phyloP scores from a whole-genome alignment of 2,113 vertebrate species.

The Zapus hudsonius region DNA sequence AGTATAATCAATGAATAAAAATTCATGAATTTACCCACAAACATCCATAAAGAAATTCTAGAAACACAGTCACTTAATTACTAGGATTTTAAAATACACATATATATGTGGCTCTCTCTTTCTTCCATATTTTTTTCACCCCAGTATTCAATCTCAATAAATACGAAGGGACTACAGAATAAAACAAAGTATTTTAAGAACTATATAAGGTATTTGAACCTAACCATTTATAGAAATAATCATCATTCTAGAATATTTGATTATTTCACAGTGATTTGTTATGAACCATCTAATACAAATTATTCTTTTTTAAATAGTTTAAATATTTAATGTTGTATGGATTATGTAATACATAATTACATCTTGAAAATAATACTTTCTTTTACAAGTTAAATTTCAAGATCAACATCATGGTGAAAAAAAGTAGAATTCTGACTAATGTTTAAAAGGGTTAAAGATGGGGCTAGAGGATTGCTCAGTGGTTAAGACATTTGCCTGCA shows the following conservation, averaged over 20 bases:
- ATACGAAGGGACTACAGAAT: conserved; percentile 29
- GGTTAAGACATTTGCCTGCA: too few relatives aligned
- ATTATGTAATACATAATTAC: not conserved
- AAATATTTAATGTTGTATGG: not conserved
- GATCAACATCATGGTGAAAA: not conserved
- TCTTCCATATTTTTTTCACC: not conserved
- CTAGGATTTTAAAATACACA: conserved; percentile 29
- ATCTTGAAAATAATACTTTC: conserved; percentile 32
- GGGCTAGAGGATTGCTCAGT: too few relatives aligned
- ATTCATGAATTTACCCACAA: conserved; percentile 49
- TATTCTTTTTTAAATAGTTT: conserved; percentile 18
- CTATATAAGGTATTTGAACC: conserved; percentile 47
- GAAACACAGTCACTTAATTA: not conserved
- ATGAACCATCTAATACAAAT: conserved; percentile 9
- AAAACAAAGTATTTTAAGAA: conserved; percentile 29
- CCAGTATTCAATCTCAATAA: not conserved
- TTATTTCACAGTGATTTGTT: conserved; percentile 28
- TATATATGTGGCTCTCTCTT: not conserved
- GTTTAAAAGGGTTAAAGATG: conserved; percentile 33
- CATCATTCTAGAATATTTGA: conserved; percentile 14
- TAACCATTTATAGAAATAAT: conserved; percentile 13
- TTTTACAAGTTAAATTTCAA: conserved; percentile 34
- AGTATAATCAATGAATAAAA: conserved; percentile 61
- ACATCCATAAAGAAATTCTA: conserved; percentile 62
- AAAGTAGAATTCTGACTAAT: conserved; percentile 15